Evolutionary conservation across 1,140 invertebrate species (phyloP).

Genomic region (Platyscapa corneri): DNA sequence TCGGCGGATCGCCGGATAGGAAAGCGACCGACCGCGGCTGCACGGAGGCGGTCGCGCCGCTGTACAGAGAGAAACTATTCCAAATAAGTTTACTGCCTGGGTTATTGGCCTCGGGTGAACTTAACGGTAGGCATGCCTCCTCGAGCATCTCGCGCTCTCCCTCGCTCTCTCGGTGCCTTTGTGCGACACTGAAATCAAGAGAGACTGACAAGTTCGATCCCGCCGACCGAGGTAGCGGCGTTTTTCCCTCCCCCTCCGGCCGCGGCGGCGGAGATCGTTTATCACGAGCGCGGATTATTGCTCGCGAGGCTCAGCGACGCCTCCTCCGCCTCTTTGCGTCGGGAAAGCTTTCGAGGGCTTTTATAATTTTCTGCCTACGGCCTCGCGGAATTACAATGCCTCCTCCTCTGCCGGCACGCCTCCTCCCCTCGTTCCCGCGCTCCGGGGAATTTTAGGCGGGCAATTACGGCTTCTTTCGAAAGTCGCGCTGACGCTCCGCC

Average conservation of each 20-base stretch:
- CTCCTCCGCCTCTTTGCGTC: no score
- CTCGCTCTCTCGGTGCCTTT: neutral
- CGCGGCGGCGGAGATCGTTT: neutral
- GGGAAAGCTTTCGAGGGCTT: neutral
- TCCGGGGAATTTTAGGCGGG: neutral
- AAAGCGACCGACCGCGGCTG: neutral
- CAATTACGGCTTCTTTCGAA: neutral
- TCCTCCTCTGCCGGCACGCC: no score
- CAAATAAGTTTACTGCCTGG: conserved; percentile 53
- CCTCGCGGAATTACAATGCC: no score
- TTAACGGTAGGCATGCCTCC: conserved; percentile 50
- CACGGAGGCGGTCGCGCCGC: neutral
- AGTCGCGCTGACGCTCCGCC: neutral
- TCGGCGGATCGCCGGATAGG: conserved; percentile 9
- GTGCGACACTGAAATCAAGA: conserved; percentile 52
- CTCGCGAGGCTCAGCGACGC: neutral
- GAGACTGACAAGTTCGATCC: conserved; percentile 34
- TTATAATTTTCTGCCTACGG: neutral
- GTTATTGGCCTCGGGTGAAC: conserved; percentile 55
- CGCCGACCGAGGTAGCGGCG: neutral
- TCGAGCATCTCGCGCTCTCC: neutral
- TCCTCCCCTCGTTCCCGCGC: no score
- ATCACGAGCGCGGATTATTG: no score
- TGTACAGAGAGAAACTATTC: conserved; percentile 43
- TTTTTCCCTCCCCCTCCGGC: neutral